Percentiles rank a stretch among this genome's conserved stretches.
phyloP scores from a whole-genome alignment of 2,888 invertebrate species.

The Lasioglossum figueresi region DNA sequence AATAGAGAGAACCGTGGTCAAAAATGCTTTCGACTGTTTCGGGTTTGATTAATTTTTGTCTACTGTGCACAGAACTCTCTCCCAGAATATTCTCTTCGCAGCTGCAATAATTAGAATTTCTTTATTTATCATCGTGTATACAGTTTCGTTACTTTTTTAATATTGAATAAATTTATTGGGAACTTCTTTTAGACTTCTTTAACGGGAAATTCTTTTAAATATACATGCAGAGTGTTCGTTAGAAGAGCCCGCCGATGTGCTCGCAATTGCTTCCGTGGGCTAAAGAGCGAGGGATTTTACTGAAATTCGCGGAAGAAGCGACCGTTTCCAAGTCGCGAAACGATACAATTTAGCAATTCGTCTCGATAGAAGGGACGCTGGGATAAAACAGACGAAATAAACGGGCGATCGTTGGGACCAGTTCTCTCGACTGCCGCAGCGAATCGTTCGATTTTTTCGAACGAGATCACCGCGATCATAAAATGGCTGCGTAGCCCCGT shows the following conservation, averaged over 20 bases:
- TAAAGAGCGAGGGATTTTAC: background rate
- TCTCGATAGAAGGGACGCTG: background rate
- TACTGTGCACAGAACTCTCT: no score
- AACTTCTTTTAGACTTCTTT: background rate
- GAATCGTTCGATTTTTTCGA: background rate
- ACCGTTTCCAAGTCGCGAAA: background rate
- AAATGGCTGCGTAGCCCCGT: conserved; percentile 1
- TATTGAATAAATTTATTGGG: no score
- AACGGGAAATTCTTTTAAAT: background rate
- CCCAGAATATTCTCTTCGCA: no score
- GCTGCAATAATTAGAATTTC: no score
- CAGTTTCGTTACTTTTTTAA: no score
- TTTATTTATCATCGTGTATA: no score
- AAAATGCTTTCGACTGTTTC: no score
- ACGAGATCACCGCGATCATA: background rate
- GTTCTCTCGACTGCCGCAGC: background rate
- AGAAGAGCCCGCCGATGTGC: no score
- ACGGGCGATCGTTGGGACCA: background rate
- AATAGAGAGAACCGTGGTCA: no score
- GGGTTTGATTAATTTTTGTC: no score
- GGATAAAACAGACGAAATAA: background rate
- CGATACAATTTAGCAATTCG: background rate
- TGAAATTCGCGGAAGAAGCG: background rate
- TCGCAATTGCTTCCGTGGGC: background rate
- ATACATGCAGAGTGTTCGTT: background rate